Base-by-base conservation (phyloP, 2,113 vertebrate genomes). In the Chunga burmeisteri region DNA sequence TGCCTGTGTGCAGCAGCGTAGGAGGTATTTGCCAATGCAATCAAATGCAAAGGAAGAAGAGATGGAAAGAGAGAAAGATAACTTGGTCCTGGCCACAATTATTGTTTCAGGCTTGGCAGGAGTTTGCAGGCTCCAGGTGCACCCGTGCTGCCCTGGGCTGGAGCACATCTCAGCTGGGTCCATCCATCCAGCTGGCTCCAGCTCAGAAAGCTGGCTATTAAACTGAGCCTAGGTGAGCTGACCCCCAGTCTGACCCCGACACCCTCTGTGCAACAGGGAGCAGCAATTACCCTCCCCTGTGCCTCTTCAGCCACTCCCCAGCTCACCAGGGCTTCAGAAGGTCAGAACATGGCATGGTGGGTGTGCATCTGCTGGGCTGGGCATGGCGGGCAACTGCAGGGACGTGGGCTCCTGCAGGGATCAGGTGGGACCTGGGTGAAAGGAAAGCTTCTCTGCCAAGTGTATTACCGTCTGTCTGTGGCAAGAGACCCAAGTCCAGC, bases 351-450 rank as follows among this genome's bases (percentile, higher is more conserved):
- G 40, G 46, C 16, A 27, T 5, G 20, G 29, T 20, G 22, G 29
- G 10, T 63, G 59, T 49, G 46, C 16, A 36, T 13, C 56, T 46
- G 46, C 25, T 36, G 46, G 20, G 61, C 12, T 11, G 74, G 52
- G 29, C 42, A 21, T 0, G 20, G 49, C 42, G 20, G 17, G 14
- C 26, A 36, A 5, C 70, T 32, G 17, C n/a, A 26, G 62, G 67
- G 73, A 61, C 5, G 1, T 0, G 23, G 49, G 19, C 7, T 59
- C 22, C 30, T 29, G 20, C 3, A 7, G 44, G 30, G 53, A 30
- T 26, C 13, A 1, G 9, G 8, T 25, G 32, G 32, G 11, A 26
- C 9, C 30, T 34, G 9, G 0, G 8, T 13, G 61, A 22, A 29
- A 68, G 19, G 47, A 53, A 82, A n/a, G 27, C 14, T 55, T 16